Evolutionary conservation across 2,888 invertebrate genomes (phyloP).

Genomic region (Nematopogon swammerdamellus): DNA sequence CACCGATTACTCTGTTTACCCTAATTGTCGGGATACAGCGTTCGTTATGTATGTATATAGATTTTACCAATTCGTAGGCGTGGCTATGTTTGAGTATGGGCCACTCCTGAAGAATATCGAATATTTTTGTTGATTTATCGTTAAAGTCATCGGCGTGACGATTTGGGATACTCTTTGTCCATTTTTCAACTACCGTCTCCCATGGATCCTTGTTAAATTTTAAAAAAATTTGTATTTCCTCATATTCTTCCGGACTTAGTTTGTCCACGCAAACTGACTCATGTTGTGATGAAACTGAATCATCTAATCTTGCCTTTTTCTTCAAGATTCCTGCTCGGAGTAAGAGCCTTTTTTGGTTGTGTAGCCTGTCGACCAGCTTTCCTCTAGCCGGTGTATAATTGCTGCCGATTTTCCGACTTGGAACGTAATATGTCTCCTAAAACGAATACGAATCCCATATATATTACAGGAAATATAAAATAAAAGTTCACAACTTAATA

Average conservation of each 20-base stretch:
- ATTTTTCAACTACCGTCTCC: background rate
- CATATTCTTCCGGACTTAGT: background rate
- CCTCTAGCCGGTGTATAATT: background rate
- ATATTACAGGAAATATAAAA: too few relatives aligned
- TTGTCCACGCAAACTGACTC: background rate
- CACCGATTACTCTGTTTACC: too few relatives aligned
- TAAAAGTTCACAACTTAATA: too few relatives aligned
- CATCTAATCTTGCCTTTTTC: background rate
- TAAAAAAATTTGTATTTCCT: background rate
- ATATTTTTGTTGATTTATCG: background rate
- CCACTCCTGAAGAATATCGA: background rate
- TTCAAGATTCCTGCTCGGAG: background rate
- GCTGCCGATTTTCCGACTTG: background rate
- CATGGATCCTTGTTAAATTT: background rate
- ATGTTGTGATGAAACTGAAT: too few relatives aligned
- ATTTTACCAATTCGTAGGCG: background rate
- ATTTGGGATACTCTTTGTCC: background rate
- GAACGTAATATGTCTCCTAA: background rate
- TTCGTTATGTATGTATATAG: too few relatives aligned
- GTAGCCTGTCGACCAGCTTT: background rate
- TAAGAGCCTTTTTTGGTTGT: background rate
- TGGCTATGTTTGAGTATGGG: background rate
- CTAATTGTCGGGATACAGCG: too few relatives aligned
- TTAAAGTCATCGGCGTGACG: background rate
- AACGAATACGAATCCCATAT: background rate